phyloP scores from a whole-genome alignment of 2,113 vertebrate genomes.

The Pithys albifrons region DNA sequence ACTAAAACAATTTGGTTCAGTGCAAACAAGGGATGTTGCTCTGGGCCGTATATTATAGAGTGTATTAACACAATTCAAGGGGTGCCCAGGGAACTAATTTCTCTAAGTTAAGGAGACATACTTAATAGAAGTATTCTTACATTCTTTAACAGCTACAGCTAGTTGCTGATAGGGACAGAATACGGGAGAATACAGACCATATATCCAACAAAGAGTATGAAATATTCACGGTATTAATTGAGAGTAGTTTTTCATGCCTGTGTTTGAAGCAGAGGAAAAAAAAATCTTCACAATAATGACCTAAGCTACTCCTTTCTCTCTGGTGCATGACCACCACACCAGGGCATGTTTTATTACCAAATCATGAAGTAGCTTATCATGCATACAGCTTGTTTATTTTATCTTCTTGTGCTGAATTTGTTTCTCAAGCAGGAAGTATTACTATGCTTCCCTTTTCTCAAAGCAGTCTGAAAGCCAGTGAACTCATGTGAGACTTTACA shows the following conservation, averaged over 20 bases:
- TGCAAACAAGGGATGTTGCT: rapidly evolving
- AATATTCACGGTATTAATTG: background rate
- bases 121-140: background rate
- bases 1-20: background rate
- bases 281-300: background rate
- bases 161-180: background rate
- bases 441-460: background rate
- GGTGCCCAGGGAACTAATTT: background rate
- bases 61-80: background rate
- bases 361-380: background rate
- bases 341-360: background rate
- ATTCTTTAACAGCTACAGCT: background rate
- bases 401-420: background rate
- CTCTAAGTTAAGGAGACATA: background rate
- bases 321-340: background rate
- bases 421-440: background rate
- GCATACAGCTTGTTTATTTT: background rate
- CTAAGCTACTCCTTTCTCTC: background rate
- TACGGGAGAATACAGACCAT: background rate
- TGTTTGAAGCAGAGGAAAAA: background rate
- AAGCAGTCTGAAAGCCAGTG: background rate
- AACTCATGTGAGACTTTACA: background rate
- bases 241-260: background rate
- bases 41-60: background rate
- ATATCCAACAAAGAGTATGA: background rate